Base-by-base conservation (phyloP, 2,888 invertebrate species). In the Patella depressa region DNA sequence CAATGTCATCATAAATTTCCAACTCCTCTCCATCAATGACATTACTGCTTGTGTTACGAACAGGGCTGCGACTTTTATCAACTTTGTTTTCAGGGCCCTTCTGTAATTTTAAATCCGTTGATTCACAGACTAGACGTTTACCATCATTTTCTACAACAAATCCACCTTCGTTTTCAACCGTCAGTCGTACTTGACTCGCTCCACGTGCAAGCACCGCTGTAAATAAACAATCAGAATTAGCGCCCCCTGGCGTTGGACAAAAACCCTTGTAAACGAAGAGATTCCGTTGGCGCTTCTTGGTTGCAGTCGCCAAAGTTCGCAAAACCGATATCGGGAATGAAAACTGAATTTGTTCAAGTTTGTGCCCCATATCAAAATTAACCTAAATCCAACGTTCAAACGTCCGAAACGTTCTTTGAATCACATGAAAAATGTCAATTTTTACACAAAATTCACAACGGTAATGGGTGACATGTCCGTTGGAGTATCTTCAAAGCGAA, bases 401-500 rank as follows among this genome's bases (percentile, higher is more conserved):
- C 65, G 11, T 24, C 12, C 14, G 19, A 11, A 65, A 65, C 19
- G 24, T 65, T 24, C 19, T 65, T 65, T 24, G 19, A 65, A 65
- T 12, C 65, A 65, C 24, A 19, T 9, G 65, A 24, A 65, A 24
- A 24, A 24, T 65, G 65, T 12, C 14, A 15, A 65, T 24, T 24
- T 65, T 65, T 24, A 24, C 19, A 65, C 65, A 24, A 65, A 65
- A 24, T 24, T 65, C 65, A 14, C 65, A 24, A 45, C 14, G 19
- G 19, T 65, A 24, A 24, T 24, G 65, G 65, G 65, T 24, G 65
- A 65, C 65, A 65, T 65, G 65, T 65, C 65, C 65, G 65, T 24
- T 65, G 65, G 65, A 65, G 65, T 12, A 65, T 65, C 65, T 65
- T 65, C 65, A 65, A 65, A 65, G 65, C 65, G 65, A 24, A 65